Evolutionary conservation across 2,888 invertebrate species (phyloP), one percentile per base, ranked within the genome.

Genomic region (Notocelia uddmanniana): DNA sequence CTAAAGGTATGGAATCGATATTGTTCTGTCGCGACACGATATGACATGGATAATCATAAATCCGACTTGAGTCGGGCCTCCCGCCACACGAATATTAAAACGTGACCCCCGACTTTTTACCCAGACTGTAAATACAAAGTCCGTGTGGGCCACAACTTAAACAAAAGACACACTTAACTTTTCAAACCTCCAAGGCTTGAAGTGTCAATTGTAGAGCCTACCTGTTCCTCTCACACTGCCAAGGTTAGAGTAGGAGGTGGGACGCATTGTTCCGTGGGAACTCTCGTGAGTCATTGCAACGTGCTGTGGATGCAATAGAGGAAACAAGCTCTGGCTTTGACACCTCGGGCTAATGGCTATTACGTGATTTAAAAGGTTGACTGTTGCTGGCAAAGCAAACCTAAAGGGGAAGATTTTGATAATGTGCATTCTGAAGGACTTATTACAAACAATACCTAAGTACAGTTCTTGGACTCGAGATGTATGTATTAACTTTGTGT

Each of bases 251-350:
- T 70, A 75, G 75, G 83, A 81, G 37, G 72, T 68, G 54, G 69
- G 73, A 73, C 55, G 74, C 75, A 88, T 89, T 89, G 87, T 89
- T 82, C 74, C 86, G 87, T 90, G 90, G 83, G 90, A 90, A 91
- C 21, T 19, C 75, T 75, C 74, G 78, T 88, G 86, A 89, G 80
- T 89, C 88, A 89, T 78, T 77, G 73, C 45, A 34, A 68, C 68
- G 60, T 45, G 41, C 23, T 23, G 64, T 55, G 60, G 60, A 45
- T 67, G 55, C 66, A 57, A 57, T 57, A 55, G 63, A 63, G 66
- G 66, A 67, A 55, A 58, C 48, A 19, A 26, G 19, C 34, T 37
- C 21, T 37, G 19, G 15, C 23, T n/a, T n/a, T 59, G 52, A 59
- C 70, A 66, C 52, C 11, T 26, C 11, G 48, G 31, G n/a, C 48